A percentile compares a stretch with the other conserved stretches of the same genome.
Conservation (phyloP, 2,888 invertebrate species). For the Cenopis cana region DNA sequence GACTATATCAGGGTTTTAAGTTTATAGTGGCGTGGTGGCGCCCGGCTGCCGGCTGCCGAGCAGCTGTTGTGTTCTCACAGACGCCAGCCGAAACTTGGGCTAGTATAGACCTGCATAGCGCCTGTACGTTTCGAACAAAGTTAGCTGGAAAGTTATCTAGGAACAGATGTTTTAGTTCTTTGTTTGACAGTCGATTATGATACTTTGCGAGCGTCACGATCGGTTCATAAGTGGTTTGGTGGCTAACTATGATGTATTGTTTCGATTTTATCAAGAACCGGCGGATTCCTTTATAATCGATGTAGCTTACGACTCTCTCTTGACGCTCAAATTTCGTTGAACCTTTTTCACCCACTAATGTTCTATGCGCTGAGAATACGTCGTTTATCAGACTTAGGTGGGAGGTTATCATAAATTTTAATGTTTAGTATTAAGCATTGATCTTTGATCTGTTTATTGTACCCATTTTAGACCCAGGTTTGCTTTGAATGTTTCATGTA, state of each 20-base stretch:
- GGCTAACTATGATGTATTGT: slow-evolving; percentile 1
- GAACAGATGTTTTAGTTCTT: slow-evolving; percentile 44
- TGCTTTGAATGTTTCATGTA: background rate
- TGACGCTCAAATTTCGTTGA: slow-evolving; percentile 3
- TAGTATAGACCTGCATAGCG: slow-evolving; percentile 3
- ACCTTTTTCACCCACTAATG: slow-evolving; percentile 5
- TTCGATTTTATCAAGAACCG: slow-evolving; percentile 11
- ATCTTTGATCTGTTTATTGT: slow-evolving; percentile 30
- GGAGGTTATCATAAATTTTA: slow-evolving; percentile 25
- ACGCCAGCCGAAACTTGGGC: slow-evolving; percentile 22
- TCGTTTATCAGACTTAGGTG: slow-evolving; percentile 20
- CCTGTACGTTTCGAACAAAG: slow-evolving; percentile 25
- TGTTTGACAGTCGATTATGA: slow-evolving; percentile 38
- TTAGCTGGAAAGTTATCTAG: slow-evolving; percentile 38
- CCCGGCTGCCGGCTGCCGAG: slow-evolving; percentile 55
- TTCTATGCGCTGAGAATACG: slow-evolving; percentile 17
- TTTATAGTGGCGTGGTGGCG: slow-evolving; percentile 59
- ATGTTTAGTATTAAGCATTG: slow-evolving; percentile 28
- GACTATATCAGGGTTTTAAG: slow-evolving; percentile 66
- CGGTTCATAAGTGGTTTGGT: background rate
- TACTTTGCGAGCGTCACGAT: slow-evolving; percentile 18
- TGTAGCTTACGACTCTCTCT: slow-evolving; percentile 13
- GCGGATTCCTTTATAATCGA: slow-evolving; percentile 24
- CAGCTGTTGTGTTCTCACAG: slow-evolving; percentile 61
- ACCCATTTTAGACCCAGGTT: slow-evolving; percentile 18